phyloP scores from a whole-genome alignment of 2,113 vertebrate species.

The Hemicordylus capensis region DNA sequence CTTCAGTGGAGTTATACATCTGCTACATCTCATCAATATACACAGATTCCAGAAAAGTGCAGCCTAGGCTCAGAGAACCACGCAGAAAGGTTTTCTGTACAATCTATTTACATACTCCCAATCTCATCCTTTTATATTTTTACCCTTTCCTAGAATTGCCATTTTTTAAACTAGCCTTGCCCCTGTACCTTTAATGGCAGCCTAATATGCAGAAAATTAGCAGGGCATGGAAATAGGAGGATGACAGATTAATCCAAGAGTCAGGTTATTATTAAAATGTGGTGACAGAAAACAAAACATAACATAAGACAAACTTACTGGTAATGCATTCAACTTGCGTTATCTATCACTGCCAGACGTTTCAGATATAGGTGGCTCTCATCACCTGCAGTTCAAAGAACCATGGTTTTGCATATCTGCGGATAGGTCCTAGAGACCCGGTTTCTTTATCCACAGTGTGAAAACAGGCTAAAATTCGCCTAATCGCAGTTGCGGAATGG shows the following conservation, averaged over 20 bases:
- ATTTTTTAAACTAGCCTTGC: background rate
- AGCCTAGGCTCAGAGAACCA: background rate
- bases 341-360: too few relatives aligned
- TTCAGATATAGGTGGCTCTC: too few relatives aligned
- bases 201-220: background rate
- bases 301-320: background rate
- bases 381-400: too few relatives aligned
- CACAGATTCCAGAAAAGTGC: constrained; percentile 16
- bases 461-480: too few relatives aligned
- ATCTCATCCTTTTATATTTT: background rate
- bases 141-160: background rate
- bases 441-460: too few relatives aligned
- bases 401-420: too few relatives aligned
- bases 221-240: background rate
- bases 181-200: background rate
- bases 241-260: background rate
- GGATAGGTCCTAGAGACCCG: too few relatives aligned
- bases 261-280: background rate
- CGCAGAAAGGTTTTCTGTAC: background rate
- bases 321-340: background rate
- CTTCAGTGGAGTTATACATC: constrained; percentile 8
- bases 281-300: background rate
- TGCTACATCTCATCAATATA: constrained; percentile 13
- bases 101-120: background rate
- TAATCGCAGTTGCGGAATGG: too few relatives aligned